Conservation (phyloP, 2,797 vertebrate genomes). For the Streptopelia turtur region DNA sequence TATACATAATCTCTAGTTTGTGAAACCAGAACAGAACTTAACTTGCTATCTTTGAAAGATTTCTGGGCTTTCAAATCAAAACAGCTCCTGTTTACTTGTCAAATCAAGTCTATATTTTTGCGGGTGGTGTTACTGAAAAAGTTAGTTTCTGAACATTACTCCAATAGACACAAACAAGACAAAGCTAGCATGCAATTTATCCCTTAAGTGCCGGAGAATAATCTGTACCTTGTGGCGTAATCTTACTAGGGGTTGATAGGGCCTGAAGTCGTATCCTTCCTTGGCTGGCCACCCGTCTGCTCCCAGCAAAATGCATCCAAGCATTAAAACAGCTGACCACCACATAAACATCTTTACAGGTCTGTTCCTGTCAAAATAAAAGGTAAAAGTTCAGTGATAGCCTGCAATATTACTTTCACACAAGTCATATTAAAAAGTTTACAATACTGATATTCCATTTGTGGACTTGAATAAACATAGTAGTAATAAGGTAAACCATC, state of each 20-base stretch:
- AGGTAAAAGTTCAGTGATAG: conserved; percentile 64
- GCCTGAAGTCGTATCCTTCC: conserved; percentile 80
- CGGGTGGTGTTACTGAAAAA: background rate
- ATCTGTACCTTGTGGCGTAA: conserved; percentile 94
- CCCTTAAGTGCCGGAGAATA: conserved; percentile 28
- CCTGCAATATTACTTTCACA: background rate
- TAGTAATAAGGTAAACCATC: background rate
- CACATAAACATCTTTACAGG: conserved; percentile 84
- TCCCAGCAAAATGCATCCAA: conserved; percentile 80
- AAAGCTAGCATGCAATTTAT: background rate
- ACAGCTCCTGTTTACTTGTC: background rate
- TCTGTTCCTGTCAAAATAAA: conserved; percentile 82
- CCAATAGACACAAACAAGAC: background rate
- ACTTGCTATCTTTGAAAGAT: background rate
- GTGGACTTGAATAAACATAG: background rate
- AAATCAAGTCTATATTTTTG: background rate
- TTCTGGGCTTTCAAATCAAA: background rate
- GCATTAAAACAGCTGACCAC: conserved; percentile 80
- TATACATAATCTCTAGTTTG: background rate
- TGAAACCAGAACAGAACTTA: background rate
- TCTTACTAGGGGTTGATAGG: conserved; percentile 86
- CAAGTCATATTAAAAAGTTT: background rate
- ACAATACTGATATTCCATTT: background rate
- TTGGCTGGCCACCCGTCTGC: conserved; percentile 83
- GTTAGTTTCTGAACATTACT: background rate